Evolutionary conservation across 2,888 invertebrate genomes (phyloP).

Genomic region (Julus scandinavius): DNA sequence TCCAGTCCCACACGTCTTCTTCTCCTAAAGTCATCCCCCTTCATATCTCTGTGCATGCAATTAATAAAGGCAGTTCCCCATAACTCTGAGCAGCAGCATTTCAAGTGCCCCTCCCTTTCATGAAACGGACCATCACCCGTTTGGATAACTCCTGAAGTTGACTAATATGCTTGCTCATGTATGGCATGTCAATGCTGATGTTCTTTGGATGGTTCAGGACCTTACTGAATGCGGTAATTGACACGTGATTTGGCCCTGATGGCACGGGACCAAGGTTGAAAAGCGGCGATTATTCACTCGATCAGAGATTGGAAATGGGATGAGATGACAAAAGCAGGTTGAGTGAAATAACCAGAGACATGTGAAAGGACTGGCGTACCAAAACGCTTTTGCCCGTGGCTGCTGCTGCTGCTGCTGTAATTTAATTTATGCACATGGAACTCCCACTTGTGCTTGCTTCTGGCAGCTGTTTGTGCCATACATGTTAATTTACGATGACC

Average conservation of each 20-base stretch:
- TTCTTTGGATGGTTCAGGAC: not conserved
- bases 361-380: not conserved
- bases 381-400: not conserved
- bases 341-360: not conserved
- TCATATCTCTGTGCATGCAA: not conserved
- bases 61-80: not conserved
- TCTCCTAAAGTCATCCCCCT: not conserved
- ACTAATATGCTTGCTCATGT: not conserved
- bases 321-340: constrained; percentile 35
- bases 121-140: not conserved
- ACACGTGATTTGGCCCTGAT: not conserved
- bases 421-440: constrained; percentile 10
- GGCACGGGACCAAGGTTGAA: not conserved
- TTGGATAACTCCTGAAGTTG: constrained; percentile 10
- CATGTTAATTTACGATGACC: constrained; percentile 21
- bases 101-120: not conserved
- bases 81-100: not conserved
- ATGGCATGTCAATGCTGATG: not conserved
- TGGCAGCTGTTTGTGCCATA: constrained; percentile 33
- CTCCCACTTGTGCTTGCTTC: not conserved
- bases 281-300: constrained; percentile 17
- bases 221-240: not conserved
- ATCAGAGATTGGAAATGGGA: constrained; percentile 28
- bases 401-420: not conserved
- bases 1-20: not conserved